Evolutionary conservation across 2,888 invertebrate genomes (phyloP), one percentile per base, ranked within the genome.

Genomic region (Halictus quadricinctus): DNA sequence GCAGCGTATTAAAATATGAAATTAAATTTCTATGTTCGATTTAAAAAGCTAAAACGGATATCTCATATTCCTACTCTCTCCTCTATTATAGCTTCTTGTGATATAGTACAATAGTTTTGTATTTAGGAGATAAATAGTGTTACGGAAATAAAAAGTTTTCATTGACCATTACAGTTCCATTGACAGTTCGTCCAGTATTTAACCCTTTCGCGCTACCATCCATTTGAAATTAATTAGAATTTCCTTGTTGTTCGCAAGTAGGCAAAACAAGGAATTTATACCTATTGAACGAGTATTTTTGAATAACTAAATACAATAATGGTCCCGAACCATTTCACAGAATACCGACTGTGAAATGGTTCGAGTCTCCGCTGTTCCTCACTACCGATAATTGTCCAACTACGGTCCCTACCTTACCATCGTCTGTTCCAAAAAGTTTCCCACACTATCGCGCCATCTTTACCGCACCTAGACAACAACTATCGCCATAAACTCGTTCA

Each of bases 21-120:
- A n/a, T 36, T 36, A 46, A 46, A 12, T 46, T 46, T 46, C 12
- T 46, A 3, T 10, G 46, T 13, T 46, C 12, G 13, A 18, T 50
- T 8, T 0, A 18, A 10, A n/a, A 54, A 12, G 12, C 3, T 12
- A n/a, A 58, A 58, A 58, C n/a, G 58, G n/a, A n/a, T 12, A 58
- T 58, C 58, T 58, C 58, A 21, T 58, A 58, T n/a, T 58, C 12
- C 58, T 58, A 58, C 58, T 10, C 58, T 58, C 58, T n/a, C 10
- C 58, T 10, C 58, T 58, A 76, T 78, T 76, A 84, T 81, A 87
- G 82, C 76, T 77, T 85, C 85, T 88, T 88, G 85, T 87, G 85
- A 88, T 88, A 81, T 83, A 87, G 78, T 73, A 73, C 73, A 80
- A 83, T 88, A 86, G 86, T 86, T 88, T 85, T 88, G 69, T 88